Evolutionary conservation across 2,113 vertebrate genomes (phyloP).

Genomic region (Semicossyphus pulcher): DNA sequence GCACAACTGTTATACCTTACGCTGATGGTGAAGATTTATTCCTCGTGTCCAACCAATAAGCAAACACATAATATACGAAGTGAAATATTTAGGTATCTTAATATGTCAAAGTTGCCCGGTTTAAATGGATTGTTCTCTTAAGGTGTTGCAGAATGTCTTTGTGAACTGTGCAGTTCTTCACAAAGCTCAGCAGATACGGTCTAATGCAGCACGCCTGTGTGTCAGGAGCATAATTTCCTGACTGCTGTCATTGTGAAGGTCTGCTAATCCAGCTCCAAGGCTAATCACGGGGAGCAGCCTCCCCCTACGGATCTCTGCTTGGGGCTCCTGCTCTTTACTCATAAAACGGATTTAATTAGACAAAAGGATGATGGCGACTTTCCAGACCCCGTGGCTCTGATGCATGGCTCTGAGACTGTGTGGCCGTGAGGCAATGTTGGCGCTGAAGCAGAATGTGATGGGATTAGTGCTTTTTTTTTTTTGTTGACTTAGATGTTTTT

Average conservation of each 20-base stretch:
- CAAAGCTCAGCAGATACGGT: slow-evolving; percentile 39
- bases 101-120: not conserved
- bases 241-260: slow-evolving; percentile 65
- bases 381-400: slow-evolving; percentile 60
- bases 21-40: not conserved
- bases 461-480: slow-evolving; percentile 45
- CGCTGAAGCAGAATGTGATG: slow-evolving; percentile 31
- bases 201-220: slow-evolving; percentile 40
- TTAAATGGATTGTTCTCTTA: not conserved
- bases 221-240: slow-evolving; percentile 54
- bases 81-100: no score
- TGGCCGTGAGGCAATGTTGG: slow-evolving; percentile 26
- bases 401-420: slow-evolving; percentile 33
- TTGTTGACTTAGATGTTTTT: slow-evolving; percentile 34
- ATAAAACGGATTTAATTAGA: slow-evolving; percentile 77
- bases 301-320: slow-evolving; percentile 50
- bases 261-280: slow-evolving; percentile 68
- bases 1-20: not conserved
- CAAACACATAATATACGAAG: no score
- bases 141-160: slow-evolving; percentile 6
- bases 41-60: no score
- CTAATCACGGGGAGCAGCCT: slow-evolving; percentile 69
- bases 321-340: slow-evolving; percentile 53
- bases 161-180: slow-evolving; percentile 26
- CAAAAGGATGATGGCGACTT: slow-evolving; percentile 65